Percentiles rank a stretch among this genome's conserved stretches.
Evolutionary conservation across 1,140 invertebrate genomes (phyloP).

Genomic region (Bombus impatiens): DNA sequence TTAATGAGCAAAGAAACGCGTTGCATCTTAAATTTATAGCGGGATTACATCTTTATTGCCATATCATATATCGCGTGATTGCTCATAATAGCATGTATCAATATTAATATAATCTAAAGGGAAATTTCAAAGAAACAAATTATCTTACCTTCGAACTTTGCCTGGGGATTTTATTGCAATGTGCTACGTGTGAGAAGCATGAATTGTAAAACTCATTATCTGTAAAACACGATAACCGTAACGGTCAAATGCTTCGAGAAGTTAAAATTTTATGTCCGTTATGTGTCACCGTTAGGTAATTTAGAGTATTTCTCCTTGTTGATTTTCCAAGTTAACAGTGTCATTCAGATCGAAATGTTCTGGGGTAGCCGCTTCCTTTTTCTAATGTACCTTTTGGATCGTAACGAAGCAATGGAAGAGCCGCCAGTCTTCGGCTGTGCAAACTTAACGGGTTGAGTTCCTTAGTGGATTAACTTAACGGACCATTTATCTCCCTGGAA

Average conservation of each 20-base stretch:
- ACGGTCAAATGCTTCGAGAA: not conserved
- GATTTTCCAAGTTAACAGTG: constrained; percentile 33
- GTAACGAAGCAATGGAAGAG: not conserved
- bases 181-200: not conserved
- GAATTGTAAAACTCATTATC: constrained; percentile 4
- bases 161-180: not conserved
- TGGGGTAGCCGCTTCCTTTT: not conserved
- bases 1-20: not conserved
- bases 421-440: not conserved
- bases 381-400: not conserved
- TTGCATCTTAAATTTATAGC: not conserved
- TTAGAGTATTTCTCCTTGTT: not conserved
- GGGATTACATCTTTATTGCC: not conserved
- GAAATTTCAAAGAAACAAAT: too few relatives aligned
- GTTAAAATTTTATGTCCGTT: constrained; percentile 23
- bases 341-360: not conserved
- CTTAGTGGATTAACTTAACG: not conserved
- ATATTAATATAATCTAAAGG: too few relatives aligned
- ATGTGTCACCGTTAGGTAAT: constrained; percentile 32
- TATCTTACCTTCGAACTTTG: not conserved
- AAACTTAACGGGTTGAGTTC: not conserved
- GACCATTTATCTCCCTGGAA: not conserved
- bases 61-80: too few relatives aligned
- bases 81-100: too few relatives aligned
- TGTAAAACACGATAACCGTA: not conserved